These are phyloP conservation scores for Metopia argyrocephala DNA, from an alignment of 2,888 invertebrate species.

Conservation along the genomic window DNA sequence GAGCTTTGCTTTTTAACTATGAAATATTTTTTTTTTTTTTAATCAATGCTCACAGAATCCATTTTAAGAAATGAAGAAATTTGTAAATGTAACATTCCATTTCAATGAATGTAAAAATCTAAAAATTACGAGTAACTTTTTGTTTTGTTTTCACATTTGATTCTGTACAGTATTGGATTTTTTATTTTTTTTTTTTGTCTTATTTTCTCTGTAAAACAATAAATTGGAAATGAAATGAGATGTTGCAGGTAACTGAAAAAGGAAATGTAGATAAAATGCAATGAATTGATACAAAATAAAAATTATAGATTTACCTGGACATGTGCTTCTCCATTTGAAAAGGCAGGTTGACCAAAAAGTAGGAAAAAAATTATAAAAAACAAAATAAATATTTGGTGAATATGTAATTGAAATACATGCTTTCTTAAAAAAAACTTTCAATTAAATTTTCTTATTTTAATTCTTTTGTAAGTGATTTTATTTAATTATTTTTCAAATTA, in stretches of 20 bases:
- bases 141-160: not conserved
- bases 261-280: not conserved
- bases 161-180: not conserved
- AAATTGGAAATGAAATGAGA: not conserved
- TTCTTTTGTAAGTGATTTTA: too few species aligned
- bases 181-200: not conserved
- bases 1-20: not conserved
- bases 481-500: too few species aligned
- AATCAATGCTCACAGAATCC: conserved; percentile 12
- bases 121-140: not conserved
- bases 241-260: not conserved
- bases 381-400: too few species aligned
- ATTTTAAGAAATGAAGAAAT: not conserved
- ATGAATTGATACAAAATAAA: not conserved
- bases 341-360: not conserved
- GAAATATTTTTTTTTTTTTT: not conserved
- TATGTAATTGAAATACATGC: too few species aligned
- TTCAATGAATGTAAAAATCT: not conserved
- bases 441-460: too few species aligned
- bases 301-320: not conserved
- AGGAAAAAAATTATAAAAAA: not conserved
- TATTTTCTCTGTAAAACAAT: not conserved
- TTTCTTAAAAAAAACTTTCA: too few species aligned
- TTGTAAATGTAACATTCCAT: not conserved
- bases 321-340: not conserved